Evolutionary conservation across 2,797 vertebrate species (phyloP).

Genomic region (Peromyscus aztecus): DNA sequence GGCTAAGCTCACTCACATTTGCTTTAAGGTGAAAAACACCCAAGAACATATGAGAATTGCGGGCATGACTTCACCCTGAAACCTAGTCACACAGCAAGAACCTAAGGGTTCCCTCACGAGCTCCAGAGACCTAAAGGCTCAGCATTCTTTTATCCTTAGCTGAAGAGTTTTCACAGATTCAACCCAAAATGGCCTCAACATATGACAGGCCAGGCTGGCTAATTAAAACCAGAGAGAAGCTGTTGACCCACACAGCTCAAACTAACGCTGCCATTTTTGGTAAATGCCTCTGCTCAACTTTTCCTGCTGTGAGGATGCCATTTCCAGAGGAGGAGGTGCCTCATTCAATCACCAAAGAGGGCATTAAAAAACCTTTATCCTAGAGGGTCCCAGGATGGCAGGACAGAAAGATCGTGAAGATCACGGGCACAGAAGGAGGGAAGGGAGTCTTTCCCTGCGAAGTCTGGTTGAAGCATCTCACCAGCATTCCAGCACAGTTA

Average conservation of each 20-base stretch:
- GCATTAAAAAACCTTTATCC: not conserved
- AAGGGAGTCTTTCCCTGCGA: not conserved
- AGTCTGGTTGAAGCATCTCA: not conserved
- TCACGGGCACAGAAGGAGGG: not conserved
- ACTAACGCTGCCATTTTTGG: not conserved
- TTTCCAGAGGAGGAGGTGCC: not conserved
- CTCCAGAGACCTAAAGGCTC: not conserved
- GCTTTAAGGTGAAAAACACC: not conserved
- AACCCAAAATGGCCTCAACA: not conserved
- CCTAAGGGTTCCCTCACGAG: too few species aligned
- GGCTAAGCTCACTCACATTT: not conserved
- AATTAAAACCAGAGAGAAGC: constrained; percentile 43
- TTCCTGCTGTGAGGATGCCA: not conserved
- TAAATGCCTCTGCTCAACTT: not conserved
- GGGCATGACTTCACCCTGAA: not conserved
- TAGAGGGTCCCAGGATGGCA: not conserved
- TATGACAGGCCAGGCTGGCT: not conserved
- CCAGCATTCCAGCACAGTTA: not conserved
- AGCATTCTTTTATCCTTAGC: not conserved
- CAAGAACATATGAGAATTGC: not conserved
- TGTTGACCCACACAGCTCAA: not conserved
- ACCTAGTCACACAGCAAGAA: not conserved
- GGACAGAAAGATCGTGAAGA: not conserved
- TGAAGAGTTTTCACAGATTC: not conserved
- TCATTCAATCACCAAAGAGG: not conserved